phyloP scores from a whole-genome alignment of 2,888 invertebrate species.

The Odontocolon sp. region DNA sequence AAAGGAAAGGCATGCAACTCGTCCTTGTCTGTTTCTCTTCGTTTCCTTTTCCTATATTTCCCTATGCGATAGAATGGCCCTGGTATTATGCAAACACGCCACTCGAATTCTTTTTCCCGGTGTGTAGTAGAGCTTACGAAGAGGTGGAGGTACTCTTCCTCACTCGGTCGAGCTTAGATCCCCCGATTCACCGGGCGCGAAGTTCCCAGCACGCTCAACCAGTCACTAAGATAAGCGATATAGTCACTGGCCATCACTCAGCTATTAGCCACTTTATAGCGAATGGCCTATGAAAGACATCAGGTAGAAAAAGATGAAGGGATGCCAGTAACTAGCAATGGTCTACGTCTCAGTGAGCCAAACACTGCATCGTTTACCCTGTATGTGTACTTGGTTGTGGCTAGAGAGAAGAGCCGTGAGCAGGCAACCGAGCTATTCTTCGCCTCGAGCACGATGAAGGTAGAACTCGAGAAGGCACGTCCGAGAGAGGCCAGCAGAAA shows the following conservation, averaged over 20 bases:
- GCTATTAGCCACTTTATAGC: no score
- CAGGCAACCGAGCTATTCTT: background rate
- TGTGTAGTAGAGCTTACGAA: slow-evolving; percentile 1
- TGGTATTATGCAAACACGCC: slow-evolving; percentile 57
- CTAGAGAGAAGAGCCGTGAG: background rate
- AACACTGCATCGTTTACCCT: no score
- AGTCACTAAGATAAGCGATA: background rate
- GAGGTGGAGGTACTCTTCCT: slow-evolving; percentile 2
- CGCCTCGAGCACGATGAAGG: slow-evolving; percentile 1
- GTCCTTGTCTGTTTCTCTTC: slow-evolving; percentile 3
- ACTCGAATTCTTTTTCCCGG: slow-evolving; percentile 38
- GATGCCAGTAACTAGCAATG: no score
- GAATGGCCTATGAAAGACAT: no score
- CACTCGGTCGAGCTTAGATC: slow-evolving; percentile 14
- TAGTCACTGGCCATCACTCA: no score
- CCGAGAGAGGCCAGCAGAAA: background rate
- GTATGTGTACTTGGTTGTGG: background rate
- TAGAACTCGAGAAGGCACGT: background rate
- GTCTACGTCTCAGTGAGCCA: no score
- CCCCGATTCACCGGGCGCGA: slow-evolving; percentile 31
- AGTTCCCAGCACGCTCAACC: slow-evolving; percentile 32
- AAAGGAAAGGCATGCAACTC: background rate
- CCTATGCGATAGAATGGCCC: slow-evolving; percentile 22
- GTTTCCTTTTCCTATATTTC: slow-evolving; percentile 42
- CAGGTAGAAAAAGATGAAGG: no score